phyloP scores from a whole-genome alignment of 2,888 invertebrate genomes.

The Dasypogon diadema region DNA sequence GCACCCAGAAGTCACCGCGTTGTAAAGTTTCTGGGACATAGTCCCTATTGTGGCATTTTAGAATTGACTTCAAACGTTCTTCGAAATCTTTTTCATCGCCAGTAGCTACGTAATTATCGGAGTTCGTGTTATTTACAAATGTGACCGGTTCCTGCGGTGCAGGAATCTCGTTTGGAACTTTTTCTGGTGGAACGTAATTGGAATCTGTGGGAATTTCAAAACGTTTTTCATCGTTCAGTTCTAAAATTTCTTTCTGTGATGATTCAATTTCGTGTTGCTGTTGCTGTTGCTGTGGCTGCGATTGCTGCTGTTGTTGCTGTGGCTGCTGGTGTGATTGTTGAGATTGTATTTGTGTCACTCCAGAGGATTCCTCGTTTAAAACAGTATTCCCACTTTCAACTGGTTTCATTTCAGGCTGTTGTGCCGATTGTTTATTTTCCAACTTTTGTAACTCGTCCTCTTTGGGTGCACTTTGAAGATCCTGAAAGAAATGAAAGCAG shows the following conservation, averaged over 20 bases:
- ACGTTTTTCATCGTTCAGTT: conserved; percentile 57
- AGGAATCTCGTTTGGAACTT: conserved; percentile 22
- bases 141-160: conserved; percentile 46
- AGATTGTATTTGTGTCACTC: conserved; percentile 1
- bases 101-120: conserved; percentile 64
- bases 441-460: not conserved
- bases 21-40: conserved; percentile 75
- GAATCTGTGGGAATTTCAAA: conserved; percentile 59
- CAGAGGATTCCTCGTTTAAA: conserved; percentile 1
- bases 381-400: not conserved
- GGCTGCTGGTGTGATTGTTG: too few species aligned
- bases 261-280: not conserved
- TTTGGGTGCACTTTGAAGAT: not conserved
- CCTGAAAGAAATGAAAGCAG: too few species aligned
- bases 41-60: conserved; percentile 76
- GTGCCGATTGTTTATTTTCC: not conserved
- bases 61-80: conserved; percentile 65
- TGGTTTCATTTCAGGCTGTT: conserved; percentile 4
- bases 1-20: conserved; percentile 87
- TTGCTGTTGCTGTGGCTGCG: conserved; percentile 46
- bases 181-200: conserved; percentile 42
- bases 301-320: conserved; percentile 57
- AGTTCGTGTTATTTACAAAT: conserved; percentile 63
- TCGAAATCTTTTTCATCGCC: conserved; percentile 68
- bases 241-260: conserved; percentile 25